Evolutionary conservation across 2,888 invertebrate species (phyloP).

Genomic region (Tetranychus piercei): DNA sequence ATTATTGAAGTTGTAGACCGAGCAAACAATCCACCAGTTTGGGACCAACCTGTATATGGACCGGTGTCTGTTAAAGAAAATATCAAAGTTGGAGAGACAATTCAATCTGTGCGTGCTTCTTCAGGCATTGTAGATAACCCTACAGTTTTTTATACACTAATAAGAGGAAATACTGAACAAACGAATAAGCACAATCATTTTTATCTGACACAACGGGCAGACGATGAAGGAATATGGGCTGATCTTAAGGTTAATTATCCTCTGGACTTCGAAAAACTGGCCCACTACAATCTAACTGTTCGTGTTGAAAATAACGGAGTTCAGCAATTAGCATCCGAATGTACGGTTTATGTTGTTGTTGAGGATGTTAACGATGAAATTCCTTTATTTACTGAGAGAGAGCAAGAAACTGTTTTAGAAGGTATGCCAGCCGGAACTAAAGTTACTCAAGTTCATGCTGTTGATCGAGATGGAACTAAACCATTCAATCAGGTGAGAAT

Average conservation of each 20-base stretch:
- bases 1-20: conserved; percentile 95
- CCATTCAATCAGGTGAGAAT: conserved; percentile 57
- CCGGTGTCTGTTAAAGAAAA: conserved; percentile 94
- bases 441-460: conserved; percentile 86
- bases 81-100: conserved; percentile 90
- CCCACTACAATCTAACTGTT: conserved; percentile 84
- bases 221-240: conserved; percentile 81
- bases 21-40: conserved; percentile 51
- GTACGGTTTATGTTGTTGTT: conserved; percentile 75
- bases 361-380: conserved; percentile 95
- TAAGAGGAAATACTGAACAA: conserved; percentile 86
- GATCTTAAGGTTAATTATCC: conserved; percentile 80
- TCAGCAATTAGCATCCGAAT: conserved; percentile 80
- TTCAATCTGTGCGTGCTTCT: conserved; percentile 95
- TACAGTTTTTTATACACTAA: conserved; percentile 80
- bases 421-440: conserved; percentile 85
- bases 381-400: conserved; percentile 80
- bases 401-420: conserved; percentile 82
- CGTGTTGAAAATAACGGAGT: conserved; percentile 92
- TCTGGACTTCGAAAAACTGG: conserved; percentile 78
- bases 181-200: conserved; percentile 89
- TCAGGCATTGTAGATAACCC: conserved; percentile 91
- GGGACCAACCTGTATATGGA: conserved; percentile 51
- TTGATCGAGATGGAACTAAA: conserved; percentile 83
- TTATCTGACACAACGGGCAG: conserved; percentile 79